These are phyloP conservation scores for Andricus quercusramuli DNA, from an alignment of 2,888 invertebrate genomes.

Conservation along the genomic window DNA sequence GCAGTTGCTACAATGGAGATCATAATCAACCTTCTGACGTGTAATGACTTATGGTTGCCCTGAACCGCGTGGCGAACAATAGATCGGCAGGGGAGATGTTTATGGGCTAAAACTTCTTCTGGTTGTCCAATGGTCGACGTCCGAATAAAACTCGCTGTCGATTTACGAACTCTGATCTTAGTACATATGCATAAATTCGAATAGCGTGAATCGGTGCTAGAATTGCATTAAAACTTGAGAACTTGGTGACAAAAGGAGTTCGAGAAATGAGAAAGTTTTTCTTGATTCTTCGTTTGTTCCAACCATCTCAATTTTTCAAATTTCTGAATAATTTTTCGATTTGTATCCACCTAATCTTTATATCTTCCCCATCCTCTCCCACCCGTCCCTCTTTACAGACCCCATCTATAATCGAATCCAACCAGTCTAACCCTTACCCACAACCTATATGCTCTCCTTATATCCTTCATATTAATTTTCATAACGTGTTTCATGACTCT, in stretches of 20 bases:
- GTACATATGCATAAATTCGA: neutral
- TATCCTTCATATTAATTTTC: no score
- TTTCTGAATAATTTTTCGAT: no score
- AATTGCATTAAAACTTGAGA: neutral
- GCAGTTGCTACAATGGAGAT: constrained; percentile 73
- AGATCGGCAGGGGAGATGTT: constrained; percentile 69
- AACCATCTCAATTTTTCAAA: no score
- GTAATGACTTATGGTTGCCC: constrained; percentile 72
- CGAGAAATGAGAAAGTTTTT: no score
- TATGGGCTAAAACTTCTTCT: constrained; percentile 62
- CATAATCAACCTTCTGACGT: constrained; percentile 74
- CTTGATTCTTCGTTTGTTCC: no score
- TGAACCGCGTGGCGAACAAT: constrained; percentile 68
- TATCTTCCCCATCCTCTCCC: no score
- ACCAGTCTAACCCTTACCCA: no score
- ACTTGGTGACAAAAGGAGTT: neutral
- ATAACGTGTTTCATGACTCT: no score
- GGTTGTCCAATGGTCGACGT: neutral
- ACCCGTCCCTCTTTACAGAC: no score
- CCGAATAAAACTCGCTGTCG: constrained; percentile 12
- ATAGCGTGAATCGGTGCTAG: neutral
- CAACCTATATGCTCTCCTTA: no score
- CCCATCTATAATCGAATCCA: no score
- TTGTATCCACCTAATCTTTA: no score
- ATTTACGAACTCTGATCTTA: neutral